phyloP scores from a whole-genome alignment of 1,140 invertebrate species.

The Sycobia sp. region DNA sequence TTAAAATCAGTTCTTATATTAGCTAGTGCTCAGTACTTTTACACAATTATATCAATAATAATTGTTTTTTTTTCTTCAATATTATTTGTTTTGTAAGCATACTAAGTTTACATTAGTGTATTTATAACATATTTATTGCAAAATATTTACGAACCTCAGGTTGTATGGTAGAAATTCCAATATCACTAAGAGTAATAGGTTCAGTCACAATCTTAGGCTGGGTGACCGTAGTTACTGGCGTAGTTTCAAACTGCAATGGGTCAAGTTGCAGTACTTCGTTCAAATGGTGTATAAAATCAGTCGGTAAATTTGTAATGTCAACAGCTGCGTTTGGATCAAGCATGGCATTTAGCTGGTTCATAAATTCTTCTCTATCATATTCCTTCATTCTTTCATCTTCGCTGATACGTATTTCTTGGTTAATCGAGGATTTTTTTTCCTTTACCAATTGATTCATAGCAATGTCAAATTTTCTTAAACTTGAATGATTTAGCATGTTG shows the following conservation, averaged over 20 bases:
- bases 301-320: conserved; percentile 54
- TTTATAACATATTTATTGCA: too few species aligned
- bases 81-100: too few species aligned
- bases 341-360: conserved; percentile 57
- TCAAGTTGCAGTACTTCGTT: conserved; percentile 57
- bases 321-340: conserved; percentile 54
- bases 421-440: conserved; percentile 48
- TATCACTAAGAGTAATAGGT: not conserved
- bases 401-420: conserved; percentile 48
- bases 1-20: too few species aligned
- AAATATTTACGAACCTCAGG: conserved; percentile 26
- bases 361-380: conserved; percentile 54
- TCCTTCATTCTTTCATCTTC: conserved; percentile 54
- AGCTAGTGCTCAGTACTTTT: too few species aligned
- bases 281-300: conserved; percentile 57
- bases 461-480: conserved; percentile 57
- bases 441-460: conserved; percentile 60
- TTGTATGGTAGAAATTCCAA: not conserved
- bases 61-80: too few species aligned
- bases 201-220: not conserved
- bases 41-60: too few species aligned
- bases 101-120: too few species aligned
- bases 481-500: conserved; percentile 59
- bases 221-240: not conserved
- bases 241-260: conserved; percentile 29